phyloP scores from a whole-genome alignment of 2,797 vertebrate genomes.

The Nothura maculosa region DNA sequence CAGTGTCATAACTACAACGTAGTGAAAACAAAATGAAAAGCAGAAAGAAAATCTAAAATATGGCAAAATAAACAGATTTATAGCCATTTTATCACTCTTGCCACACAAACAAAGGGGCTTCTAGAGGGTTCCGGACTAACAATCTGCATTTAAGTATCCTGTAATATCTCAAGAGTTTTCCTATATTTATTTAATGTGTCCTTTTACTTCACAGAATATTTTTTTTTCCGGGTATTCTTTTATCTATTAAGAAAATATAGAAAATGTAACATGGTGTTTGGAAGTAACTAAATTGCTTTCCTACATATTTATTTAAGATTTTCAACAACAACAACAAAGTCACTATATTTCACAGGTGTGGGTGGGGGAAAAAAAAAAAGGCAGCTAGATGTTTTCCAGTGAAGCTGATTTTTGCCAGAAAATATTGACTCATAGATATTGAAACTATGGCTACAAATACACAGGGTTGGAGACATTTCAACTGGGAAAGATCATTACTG shows the following conservation, averaged over 20 bases:
- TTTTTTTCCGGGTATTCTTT: neutral
- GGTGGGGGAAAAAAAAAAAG: neutral
- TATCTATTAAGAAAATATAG: neutral
- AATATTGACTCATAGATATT: constrained; percentile 24
- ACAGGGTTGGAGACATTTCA: neutral
- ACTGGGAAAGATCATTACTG: constrained; percentile 12
- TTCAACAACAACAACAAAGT: neutral
- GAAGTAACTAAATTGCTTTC: neutral
- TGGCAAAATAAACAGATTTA: neutral
- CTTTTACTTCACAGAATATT: neutral
- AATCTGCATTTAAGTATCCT: neutral
- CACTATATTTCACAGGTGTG: neutral
- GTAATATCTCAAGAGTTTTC: neutral
- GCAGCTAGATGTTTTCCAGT: neutral
- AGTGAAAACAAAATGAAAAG: neutral
- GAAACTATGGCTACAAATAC: neutral
- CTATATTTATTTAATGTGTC: neutral
- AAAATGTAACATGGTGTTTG: neutral
- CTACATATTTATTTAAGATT: neutral
- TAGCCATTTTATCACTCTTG: neutral
- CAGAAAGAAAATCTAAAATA: neutral
- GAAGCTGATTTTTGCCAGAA: neutral
- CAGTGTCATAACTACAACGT: neutral
- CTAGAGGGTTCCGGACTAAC: neutral
- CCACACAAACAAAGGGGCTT: neutral